phyloP scores from a whole-genome alignment of 2,888 invertebrate genomes.

The Liopterus haemorrhoidalis region DNA sequence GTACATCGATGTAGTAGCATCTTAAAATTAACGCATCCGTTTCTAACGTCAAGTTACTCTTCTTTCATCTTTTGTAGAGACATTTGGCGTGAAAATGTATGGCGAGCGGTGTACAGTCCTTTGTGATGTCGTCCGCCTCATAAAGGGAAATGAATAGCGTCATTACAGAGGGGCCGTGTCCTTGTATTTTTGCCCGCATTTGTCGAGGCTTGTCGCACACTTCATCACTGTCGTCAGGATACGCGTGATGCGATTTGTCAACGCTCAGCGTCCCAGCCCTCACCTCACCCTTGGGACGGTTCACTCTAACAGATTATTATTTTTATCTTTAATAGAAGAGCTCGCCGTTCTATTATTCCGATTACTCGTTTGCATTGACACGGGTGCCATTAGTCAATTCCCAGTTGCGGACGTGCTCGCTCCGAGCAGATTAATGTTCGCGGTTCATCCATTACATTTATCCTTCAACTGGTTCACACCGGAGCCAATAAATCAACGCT shows the following conservation, averaged over 20 bases:
- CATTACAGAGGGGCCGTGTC: constrained; percentile 46
- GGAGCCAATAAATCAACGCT: constrained; percentile 41
- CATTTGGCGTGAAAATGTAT: constrained; percentile 41
- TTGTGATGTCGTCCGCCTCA: constrained; percentile 44
- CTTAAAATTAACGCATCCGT: too few species aligned
- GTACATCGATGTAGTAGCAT: too few species aligned
- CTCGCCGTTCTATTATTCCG: constrained; percentile 15
- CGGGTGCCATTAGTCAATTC: constrained; percentile 20
- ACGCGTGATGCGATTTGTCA: constrained; percentile 32
- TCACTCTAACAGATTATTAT: too few species aligned
- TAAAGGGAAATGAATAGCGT: constrained; percentile 47
- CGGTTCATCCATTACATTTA: constrained; percentile 43
- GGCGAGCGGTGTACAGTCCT: constrained; percentile 41
- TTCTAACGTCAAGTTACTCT: too few species aligned
- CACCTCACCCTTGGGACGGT: not conserved
- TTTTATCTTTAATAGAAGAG: too few species aligned
- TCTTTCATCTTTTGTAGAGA: constrained; percentile 32
- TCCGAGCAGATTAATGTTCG: constrained; percentile 36
- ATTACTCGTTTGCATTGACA: constrained; percentile 15
- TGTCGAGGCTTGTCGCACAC: constrained; percentile 45
- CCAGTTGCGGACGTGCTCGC: constrained; percentile 2
- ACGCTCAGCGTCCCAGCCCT: constrained; percentile 14
- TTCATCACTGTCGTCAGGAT: constrained; percentile 45
- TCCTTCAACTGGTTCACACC: constrained; percentile 41
- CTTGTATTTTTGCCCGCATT: constrained; percentile 46